Percentiles rank a stretch among this genome's conserved stretches.
Evolutionary conservation across 2,888 invertebrate species (phyloP).

Genomic region (Andricus quercusramuli): DNA sequence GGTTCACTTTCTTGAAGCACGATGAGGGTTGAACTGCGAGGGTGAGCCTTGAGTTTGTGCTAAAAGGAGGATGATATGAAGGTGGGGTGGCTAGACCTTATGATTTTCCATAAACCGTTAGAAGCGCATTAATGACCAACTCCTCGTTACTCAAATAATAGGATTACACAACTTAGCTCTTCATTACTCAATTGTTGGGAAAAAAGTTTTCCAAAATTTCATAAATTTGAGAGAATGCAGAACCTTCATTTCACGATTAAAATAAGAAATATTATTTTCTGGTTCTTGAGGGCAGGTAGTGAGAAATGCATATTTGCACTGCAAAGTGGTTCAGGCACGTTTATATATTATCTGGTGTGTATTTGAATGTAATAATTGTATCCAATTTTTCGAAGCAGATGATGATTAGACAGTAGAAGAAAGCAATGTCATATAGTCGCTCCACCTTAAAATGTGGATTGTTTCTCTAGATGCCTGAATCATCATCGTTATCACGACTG

Average conservation of each 20-base stretch:
- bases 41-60: slow-evolving; percentile 2
- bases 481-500: no score
- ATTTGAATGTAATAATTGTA: no score
- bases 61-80: background rate
- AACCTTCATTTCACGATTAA: background rate
- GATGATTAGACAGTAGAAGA: no score
- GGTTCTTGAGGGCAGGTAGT: background rate
- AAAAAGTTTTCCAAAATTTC: background rate
- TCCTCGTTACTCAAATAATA: slow-evolving; percentile 48
- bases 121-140: slow-evolving; percentile 47
- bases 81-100: background rate
- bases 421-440: no score
- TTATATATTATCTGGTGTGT: no score
- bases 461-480: no score
- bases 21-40: background rate
- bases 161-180: slow-evolving; percentile 42
- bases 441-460: no score
- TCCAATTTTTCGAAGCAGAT: no score
- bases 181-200: background rate
- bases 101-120: slow-evolving; percentile 30
- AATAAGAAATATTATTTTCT: background rate
- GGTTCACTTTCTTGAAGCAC: background rate
- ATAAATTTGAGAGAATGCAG: background rate
- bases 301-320: no score
- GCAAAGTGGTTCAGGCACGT: no score